A percentile compares a stretch with the other conserved stretches of the same genome.
phyloP scores from a whole-genome alignment of 2,797 vertebrate species.

The Alfaro cultratus region DNA sequence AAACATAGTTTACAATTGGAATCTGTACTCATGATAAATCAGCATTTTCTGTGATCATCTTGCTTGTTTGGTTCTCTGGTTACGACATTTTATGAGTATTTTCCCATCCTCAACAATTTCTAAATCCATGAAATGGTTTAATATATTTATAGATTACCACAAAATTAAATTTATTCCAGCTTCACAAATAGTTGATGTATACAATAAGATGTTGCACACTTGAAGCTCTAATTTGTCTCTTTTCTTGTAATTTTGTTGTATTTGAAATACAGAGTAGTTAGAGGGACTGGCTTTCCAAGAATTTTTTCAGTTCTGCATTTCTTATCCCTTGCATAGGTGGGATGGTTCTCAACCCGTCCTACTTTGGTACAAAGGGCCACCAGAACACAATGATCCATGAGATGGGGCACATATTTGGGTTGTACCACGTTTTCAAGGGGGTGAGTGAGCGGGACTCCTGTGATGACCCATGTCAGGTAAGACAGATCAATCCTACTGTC shows the following conservation, averaged over 20 bases:
- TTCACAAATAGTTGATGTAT: background rate
- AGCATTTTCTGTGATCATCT: background rate
- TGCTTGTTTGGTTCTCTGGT: background rate
- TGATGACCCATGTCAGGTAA: constrained; percentile 93
- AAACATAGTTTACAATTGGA: background rate
- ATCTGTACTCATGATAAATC: background rate
- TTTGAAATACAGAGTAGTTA: background rate
- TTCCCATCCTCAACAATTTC: background rate
- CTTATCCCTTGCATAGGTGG: constrained; percentile 82
- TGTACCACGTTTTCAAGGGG: constrained; percentile 98
- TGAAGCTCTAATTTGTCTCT: background rate
- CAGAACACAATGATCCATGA: constrained; percentile 97
- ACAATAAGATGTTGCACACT: background rate
- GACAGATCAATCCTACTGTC: background rate
- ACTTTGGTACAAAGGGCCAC: constrained; percentile 90
- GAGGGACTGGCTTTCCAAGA: background rate
- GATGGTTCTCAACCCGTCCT: constrained; percentile 92
- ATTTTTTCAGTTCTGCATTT: background rate
- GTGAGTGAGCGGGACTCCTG: constrained; percentile 97
- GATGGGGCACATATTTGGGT: constrained; percentile 93
- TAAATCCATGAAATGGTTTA: background rate
- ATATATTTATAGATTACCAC: background rate
- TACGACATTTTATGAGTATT: background rate
- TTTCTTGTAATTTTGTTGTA: background rate
- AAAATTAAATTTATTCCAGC: background rate